Conservation (phyloP, 1,140 invertebrate genomes). For the Melipona quadrifasciata region DNA sequence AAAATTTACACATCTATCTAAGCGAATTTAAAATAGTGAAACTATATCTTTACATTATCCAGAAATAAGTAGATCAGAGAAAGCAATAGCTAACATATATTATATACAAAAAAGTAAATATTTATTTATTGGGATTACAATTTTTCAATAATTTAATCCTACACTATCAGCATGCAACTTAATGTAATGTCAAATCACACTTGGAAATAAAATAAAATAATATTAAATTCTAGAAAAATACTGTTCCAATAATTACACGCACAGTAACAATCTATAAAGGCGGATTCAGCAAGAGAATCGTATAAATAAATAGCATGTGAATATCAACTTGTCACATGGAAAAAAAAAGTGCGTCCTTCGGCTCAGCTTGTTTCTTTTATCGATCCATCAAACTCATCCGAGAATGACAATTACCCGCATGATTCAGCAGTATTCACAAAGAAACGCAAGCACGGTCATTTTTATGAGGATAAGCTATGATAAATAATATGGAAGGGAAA, state of each 20-base stretch:
- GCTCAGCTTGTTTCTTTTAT: not conserved
- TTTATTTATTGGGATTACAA: conserved; percentile 36
- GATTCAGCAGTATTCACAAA: not conserved
- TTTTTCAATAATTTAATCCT: conserved; percentile 30
- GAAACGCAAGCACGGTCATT: not conserved
- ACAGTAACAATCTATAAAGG: not conserved
- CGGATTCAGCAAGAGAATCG: not conserved
- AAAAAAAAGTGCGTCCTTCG: not conserved
- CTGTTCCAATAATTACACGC: not conserved
- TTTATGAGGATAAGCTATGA: not conserved
- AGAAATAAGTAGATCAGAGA: not conserved
- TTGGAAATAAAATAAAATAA: not conserved
- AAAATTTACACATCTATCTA: not conserved
- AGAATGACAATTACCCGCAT: conserved; percentile 1
- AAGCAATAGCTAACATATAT: not conserved
- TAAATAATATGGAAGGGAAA: not conserved
- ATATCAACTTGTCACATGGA: not conserved
- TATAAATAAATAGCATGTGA: conserved; percentile 19
- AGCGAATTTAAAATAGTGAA: not conserved
- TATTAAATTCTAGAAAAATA: conserved; percentile 26
- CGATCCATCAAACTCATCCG: not conserved
- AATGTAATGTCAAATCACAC: not conserved
- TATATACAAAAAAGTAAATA: not conserved
- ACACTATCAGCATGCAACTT: not conserved
- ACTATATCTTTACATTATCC: not conserved